A percentile compares a stretch with the other conserved stretches of the same genome.
Conservation (phyloP, 1,140 invertebrate species). For the Rhyzopertha dominica region DNA sequence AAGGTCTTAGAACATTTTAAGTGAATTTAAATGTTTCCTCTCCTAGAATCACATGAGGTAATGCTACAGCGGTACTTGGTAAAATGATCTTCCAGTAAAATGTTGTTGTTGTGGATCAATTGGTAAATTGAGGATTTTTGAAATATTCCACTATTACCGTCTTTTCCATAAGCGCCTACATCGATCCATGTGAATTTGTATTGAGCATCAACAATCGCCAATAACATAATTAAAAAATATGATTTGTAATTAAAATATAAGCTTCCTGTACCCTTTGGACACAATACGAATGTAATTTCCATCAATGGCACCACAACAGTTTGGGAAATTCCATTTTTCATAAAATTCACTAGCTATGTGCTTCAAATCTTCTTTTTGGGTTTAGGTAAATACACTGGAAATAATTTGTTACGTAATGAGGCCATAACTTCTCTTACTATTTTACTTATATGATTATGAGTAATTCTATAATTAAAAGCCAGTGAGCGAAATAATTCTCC, state of each 20-base stretch:
- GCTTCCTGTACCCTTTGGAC: conserved; percentile 37
- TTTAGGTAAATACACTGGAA: conserved; percentile 24
- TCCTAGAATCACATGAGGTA: conserved; percentile 34
- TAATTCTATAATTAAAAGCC: conserved; percentile 12
- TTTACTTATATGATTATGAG: conserved; percentile 8
- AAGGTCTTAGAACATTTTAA: conserved; percentile 35
- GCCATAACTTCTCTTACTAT: conserved; percentile 2
- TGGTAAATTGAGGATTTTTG: conserved; percentile 14
- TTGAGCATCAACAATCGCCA: conserved; percentile 42
- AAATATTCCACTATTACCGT: conserved; percentile 41
- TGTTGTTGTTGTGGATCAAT: conserved; percentile 20
- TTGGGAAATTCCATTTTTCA: conserved; percentile 21
- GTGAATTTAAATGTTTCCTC: conserved; percentile 41
- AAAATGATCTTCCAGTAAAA: no score
- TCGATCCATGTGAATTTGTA: conserved; percentile 43
- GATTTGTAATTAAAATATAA: conserved; percentile 44
- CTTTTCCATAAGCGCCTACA: conserved; percentile 41
- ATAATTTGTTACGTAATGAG: not conserved
- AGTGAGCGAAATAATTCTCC: conserved; percentile 10
- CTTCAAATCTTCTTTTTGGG: conserved; percentile 2
- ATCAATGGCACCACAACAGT: conserved; percentile 47
- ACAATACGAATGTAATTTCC: conserved; percentile 43
- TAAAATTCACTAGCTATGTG: not conserved
- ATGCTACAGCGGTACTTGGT: conserved; percentile 18
- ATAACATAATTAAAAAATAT: conserved; percentile 41